These are phyloP conservation scores for Trididemnum nubilum DNA, from an alignment of 23 tunicate species.

Conservation along the genomic window DNA sequence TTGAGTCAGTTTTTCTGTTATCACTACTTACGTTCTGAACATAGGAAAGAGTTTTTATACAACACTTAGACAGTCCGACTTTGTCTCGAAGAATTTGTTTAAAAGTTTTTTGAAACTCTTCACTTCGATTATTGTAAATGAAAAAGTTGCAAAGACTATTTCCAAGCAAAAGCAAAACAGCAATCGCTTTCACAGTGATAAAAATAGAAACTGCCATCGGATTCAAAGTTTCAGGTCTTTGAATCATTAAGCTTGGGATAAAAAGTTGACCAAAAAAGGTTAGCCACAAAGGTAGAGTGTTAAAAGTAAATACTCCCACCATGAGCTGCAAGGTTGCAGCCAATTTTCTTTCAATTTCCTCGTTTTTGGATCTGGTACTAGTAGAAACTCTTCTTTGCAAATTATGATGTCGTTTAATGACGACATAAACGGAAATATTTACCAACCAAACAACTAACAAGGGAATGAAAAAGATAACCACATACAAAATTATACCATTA, in stretches of 20 bases:
- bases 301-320: slow-evolving; percentile 73
- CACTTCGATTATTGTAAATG: slow-evolving; percentile 57
- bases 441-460: slow-evolving; percentile 68
- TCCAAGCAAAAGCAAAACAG: slow-evolving; percentile 40
- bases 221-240: background rate
- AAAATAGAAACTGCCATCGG: background rate
- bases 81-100: slow-evolving; percentile 17
- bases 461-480: slow-evolving; percentile 47
- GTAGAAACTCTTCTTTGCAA: slow-evolving; percentile 30
- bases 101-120: slow-evolving; percentile 45
- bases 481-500: slow-evolving; percentile 39
- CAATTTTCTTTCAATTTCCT: slow-evolving; percentile 43
- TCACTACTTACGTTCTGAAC: too few relatives aligned
- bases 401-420: slow-evolving; percentile 45
- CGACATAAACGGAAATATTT: slow-evolving; percentile 37
- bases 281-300: slow-evolving; percentile 48
- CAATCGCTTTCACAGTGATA: slow-evolving; percentile 26
- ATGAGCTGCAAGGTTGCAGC: slow-evolving; percentile 72
- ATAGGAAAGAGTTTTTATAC: too few relatives aligned
- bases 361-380: background rate
- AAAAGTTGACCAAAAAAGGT: background rate
- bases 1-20: too few relatives aligned
- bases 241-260: background rate
- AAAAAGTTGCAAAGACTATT: slow-evolving; percentile 84
- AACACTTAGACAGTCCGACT: too few relatives aligned